Evolutionary conservation across 1,140 invertebrate species (phyloP).

Genomic region (Trialeurodes vaporariorum): DNA sequence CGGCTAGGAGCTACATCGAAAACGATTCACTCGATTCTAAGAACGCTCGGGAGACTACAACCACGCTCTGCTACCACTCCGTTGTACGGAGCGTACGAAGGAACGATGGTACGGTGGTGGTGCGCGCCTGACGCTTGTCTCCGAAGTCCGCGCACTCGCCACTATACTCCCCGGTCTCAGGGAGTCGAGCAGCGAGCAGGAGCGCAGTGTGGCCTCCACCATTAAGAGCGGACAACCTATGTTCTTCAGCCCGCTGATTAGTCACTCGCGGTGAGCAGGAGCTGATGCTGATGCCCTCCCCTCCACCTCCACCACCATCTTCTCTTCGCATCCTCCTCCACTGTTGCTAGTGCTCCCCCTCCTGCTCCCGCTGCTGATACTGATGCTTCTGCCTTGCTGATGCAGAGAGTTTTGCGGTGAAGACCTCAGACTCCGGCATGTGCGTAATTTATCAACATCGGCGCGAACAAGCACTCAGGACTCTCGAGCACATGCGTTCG

Average conservation of each 20-base stretch:
- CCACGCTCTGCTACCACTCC: not conserved
- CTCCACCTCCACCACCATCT: too few relatives aligned
- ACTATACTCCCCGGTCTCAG: too few relatives aligned
- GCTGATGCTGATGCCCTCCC: too few relatives aligned
- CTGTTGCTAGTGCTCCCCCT: too few relatives aligned
- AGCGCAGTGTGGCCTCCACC: not conserved
- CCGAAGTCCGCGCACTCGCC: too few relatives aligned
- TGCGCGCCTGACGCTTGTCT: too few relatives aligned
- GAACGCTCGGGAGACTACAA: not conserved
- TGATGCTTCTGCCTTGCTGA: not conserved
- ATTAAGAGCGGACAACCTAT: not conserved
- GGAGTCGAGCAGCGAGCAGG: not conserved
- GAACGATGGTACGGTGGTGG: too few relatives aligned
- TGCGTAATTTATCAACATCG: not conserved
- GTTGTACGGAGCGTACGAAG: too few relatives aligned
- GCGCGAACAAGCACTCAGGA: not conserved
- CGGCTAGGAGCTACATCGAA: too few relatives aligned
- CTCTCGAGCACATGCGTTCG: not conserved
- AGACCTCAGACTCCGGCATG: not conserved
- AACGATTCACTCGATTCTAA: not conserved
- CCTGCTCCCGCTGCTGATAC: too few relatives aligned
- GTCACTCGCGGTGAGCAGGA: not conserved
- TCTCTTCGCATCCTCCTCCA: too few relatives aligned
- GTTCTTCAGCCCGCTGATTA: not conserved
- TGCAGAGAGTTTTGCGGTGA: not conserved